A percentile compares a stretch with the other conserved stretches of the same genome.
Evolutionary conservation across 1,140 invertebrate species (phyloP).

Genomic region (Lasioglossum albipes): DNA sequence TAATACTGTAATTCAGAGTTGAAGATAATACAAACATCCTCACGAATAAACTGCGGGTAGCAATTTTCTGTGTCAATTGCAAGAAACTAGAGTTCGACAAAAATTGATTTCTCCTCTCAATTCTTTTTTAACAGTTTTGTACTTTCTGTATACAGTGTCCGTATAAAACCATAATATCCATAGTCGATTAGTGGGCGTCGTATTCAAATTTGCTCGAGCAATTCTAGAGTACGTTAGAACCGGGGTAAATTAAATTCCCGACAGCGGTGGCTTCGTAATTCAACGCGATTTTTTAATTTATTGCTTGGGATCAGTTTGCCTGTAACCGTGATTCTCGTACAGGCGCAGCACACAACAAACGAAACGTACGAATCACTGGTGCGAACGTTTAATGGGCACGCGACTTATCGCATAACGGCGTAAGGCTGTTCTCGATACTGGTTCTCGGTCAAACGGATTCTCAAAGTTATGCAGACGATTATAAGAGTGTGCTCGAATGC

Average conservation of each 20-base stretch:
- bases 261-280: not conserved
- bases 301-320: not conserved
- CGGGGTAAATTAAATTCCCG: not conserved
- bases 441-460: slow-evolving; percentile 78
- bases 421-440: slow-evolving; percentile 77
- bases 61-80: too few relatives aligned
- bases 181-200: too few relatives aligned
- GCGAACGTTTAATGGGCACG: slow-evolving; percentile 72
- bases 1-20: too few relatives aligned
- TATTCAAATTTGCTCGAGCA: too few relatives aligned
- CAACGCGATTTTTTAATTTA: slow-evolving; percentile 13
- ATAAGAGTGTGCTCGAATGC: slow-evolving; percentile 72
- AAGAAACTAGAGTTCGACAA: too few relatives aligned
- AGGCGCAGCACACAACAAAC: slow-evolving; percentile 15
- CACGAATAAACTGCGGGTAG: too few relatives aligned
- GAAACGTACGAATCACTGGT: slow-evolving; percentile 57
- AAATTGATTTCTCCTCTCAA: too few relatives aligned
- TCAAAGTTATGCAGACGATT: slow-evolving; percentile 77
- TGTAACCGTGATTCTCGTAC: slow-evolving; percentile 11
- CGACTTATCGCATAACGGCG: slow-evolving; percentile 79
- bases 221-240: too few relatives aligned
- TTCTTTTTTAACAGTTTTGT: too few relatives aligned
- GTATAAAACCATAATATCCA: too few relatives aligned
- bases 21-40: too few relatives aligned
- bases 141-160: too few relatives aligned